Conservation (phyloP, 2,797 vertebrate genomes). For the Poecilia picta region DNA sequence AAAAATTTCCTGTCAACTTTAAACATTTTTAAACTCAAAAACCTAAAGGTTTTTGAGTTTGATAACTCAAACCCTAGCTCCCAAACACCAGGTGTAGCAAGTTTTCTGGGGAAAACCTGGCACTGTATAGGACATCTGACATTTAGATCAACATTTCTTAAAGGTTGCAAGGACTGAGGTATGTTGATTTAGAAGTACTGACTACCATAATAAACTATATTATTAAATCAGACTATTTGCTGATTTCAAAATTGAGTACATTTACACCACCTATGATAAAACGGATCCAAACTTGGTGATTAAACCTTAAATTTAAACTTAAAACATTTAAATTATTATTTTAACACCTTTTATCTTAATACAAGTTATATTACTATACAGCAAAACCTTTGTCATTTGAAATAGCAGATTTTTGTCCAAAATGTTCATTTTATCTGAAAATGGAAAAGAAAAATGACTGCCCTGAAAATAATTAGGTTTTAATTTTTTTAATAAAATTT, state of each 20-base stretch:
- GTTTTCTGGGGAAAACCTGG: too few species aligned
- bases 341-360: neutral
- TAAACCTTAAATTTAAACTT: neutral
- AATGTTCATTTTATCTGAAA: neutral
- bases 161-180: neutral
- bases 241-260: neutral
- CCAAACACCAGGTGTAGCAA: too few species aligned
- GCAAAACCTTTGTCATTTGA: neutral
- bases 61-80: too few species aligned
- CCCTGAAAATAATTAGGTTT: too few species aligned
- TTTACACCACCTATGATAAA: neutral
- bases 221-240: neutral
- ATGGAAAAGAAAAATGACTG: too few species aligned
- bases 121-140: neutral
- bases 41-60: too few species aligned
- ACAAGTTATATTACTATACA: neutral
- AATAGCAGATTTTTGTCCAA: neutral
- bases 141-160: neutral
- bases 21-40: too few species aligned
- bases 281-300: neutral
- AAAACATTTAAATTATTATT: neutral
- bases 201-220: neutral
- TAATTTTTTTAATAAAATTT: too few species aligned
- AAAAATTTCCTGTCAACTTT: too few species aligned
- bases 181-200: neutral